Evolutionary conservation across 2,888 invertebrate species (phyloP).

Genomic region (Horisme vitalbata): DNA sequence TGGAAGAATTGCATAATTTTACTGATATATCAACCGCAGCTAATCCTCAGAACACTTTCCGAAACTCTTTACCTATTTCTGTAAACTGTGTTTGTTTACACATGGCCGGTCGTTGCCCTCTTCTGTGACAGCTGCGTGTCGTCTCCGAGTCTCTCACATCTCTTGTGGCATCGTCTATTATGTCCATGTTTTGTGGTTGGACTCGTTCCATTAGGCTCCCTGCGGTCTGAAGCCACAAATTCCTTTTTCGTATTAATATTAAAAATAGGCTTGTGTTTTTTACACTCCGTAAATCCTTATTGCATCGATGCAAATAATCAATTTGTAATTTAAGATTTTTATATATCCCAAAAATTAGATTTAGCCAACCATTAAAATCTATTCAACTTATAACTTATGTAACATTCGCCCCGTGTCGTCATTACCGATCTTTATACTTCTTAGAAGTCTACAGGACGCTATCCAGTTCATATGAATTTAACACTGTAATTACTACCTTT

Average conservation of each 20-base stretch:
- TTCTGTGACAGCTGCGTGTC: conserved; percentile 23
- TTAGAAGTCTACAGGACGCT: too few species aligned
- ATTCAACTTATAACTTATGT: too few species aligned
- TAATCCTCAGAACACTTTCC: conserved; percentile 14
- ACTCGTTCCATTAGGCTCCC: conserved; percentile 43
- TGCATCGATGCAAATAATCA: not conserved
- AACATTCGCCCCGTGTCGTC: too few species aligned
- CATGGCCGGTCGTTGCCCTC: conserved; percentile 43
- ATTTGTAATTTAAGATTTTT: too few species aligned
- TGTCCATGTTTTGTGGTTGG: conserved; percentile 38
- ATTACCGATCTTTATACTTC: too few species aligned
- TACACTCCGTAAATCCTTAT: not conserved
- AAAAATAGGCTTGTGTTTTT: not conserved
- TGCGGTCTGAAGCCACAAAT: conserved; percentile 38
- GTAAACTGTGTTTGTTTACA: conserved; percentile 43
- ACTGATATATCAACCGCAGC: conserved; percentile 1
- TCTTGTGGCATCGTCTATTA: conserved; percentile 15
- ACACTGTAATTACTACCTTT: not conserved
- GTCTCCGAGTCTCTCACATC: conserved; percentile 34
- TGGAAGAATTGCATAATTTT: not conserved
- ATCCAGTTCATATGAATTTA: not conserved
- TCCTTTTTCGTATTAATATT: conserved; percentile 20
- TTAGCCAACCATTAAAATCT: too few species aligned
- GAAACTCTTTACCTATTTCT: conserved; percentile 32
- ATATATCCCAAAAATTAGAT: too few species aligned